phyloP scores from a whole-genome alignment of 1,140 invertebrate species.

The Pantala flavescens region DNA sequence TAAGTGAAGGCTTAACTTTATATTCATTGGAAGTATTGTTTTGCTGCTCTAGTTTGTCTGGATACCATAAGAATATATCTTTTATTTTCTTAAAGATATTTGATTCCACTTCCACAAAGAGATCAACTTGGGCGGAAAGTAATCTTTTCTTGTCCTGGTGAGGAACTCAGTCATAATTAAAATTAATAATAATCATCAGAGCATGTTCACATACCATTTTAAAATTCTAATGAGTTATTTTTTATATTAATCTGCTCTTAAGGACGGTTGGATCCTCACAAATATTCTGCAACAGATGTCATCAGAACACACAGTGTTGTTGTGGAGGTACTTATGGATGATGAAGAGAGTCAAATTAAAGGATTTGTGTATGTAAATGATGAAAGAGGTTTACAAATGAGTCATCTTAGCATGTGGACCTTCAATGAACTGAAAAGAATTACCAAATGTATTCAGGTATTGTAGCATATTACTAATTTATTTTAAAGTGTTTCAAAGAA shows the following conservation, averaged over 20 bases:
- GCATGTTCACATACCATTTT: too few species aligned
- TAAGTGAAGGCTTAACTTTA: conserved; percentile 20
- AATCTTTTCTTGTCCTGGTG: conserved; percentile 60
- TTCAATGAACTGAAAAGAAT: conserved; percentile 65
- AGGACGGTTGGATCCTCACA: conserved; percentile 62
- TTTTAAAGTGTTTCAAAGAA: too few species aligned
- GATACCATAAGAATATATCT: not conserved
- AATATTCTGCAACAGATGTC: conserved; percentile 63
- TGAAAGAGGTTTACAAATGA: conserved; percentile 69
- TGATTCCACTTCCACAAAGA: conserved; percentile 62
- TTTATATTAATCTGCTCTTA: conserved; percentile 14
- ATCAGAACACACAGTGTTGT: conserved; percentile 62
- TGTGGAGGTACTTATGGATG: conserved; percentile 64
- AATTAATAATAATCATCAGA: not conserved
- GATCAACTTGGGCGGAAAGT: conserved; percentile 62
- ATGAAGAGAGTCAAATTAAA: conserved; percentile 58
- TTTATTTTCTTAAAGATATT: conserved; percentile 37
- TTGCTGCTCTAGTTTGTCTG: not conserved
- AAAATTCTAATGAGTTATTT: conserved; percentile 13
- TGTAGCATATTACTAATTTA: not conserved
- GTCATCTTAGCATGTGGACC: conserved; percentile 69
- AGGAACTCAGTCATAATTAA: conserved; percentile 24
- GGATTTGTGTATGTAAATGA: conserved; percentile 66
- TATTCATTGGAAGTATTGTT: not conserved
- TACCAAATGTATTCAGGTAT: conserved; percentile 63